These are phyloP conservation scores for Myzus persicae DNA, from an alignment of 1,140 invertebrate genomes.

Conservation along the genomic window DNA sequence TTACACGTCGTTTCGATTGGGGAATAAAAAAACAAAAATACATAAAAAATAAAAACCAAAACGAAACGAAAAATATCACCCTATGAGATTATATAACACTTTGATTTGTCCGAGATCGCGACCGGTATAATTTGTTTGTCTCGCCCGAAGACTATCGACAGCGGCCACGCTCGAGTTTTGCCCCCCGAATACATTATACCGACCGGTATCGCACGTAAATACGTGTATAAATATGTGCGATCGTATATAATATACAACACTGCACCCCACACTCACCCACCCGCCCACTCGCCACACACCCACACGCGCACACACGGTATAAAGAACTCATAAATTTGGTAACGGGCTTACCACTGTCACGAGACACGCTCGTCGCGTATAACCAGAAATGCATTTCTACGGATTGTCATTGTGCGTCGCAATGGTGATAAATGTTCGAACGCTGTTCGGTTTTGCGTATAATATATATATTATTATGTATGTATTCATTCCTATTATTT, in stretches of 20 bases:
- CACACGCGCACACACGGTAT: background rate
- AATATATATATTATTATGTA: background rate
- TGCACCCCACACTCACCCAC: background rate
- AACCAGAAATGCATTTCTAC: constrained; percentile 16
- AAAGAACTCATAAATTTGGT: constrained; percentile 40
- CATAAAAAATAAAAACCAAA: background rate
- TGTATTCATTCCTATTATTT: background rate
- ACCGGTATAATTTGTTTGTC: background rate
- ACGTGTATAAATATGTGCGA: background rate
- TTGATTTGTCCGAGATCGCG: background rate
- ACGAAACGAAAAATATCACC: background rate
- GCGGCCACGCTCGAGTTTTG: background rate
- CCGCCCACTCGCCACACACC: background rate
- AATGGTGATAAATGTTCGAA: constrained; percentile 42
- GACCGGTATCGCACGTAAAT: background rate
- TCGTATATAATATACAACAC: background rate
- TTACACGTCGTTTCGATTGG: background rate
- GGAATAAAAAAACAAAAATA: background rate
- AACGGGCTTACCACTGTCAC: constrained; percentile 47
- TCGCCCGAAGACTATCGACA: background rate
- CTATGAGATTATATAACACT: background rate
- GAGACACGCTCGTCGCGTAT: background rate
- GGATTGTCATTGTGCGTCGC: constrained; percentile 16
- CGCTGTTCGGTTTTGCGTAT: background rate
- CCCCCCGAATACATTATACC: background rate